phyloP scores from a whole-genome alignment of 1,140 invertebrate species.

The Drosophila rhopaloa region DNA sequence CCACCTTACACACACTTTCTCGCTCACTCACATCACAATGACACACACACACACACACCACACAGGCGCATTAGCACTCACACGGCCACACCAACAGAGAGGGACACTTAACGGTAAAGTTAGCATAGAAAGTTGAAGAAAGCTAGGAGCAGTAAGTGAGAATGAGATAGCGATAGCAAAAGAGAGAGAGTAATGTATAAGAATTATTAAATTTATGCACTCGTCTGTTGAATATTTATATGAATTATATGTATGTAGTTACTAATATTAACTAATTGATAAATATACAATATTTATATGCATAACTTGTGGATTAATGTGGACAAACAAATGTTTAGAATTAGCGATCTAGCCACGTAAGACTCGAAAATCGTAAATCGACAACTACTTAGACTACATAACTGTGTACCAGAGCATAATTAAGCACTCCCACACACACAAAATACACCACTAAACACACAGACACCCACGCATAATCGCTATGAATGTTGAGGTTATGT shows the following conservation, averaged over 20 bases:
- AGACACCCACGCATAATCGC: slow-evolving; percentile 41
- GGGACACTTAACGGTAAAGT: slow-evolving; percentile 22
- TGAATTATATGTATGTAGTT: slow-evolving; percentile 63
- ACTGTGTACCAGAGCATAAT: slow-evolving; percentile 33
- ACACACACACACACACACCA: slow-evolving; percentile 11
- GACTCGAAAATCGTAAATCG: slow-evolving; percentile 39
- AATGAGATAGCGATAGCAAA: slow-evolving; percentile 11
- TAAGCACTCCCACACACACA: slow-evolving; percentile 21
- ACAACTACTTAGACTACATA: slow-evolving; percentile 44
- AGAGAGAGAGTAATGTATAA: slow-evolving; percentile 36
- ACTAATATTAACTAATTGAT: slow-evolving; percentile 76
- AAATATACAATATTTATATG: slow-evolving; percentile 61
- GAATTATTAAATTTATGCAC: slow-evolving; percentile 79
- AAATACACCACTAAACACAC: slow-evolving; percentile 1
- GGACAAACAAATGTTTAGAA: slow-evolving; percentile 46
- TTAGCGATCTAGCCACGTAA: slow-evolving; percentile 39
- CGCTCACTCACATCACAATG: slow-evolving; percentile 36
- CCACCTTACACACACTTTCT: slow-evolving; percentile 65
- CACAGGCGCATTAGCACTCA: slow-evolving; percentile 42
- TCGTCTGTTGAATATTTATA: slow-evolving; percentile 78
- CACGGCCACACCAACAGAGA: slow-evolving; percentile 21
- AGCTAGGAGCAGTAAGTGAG: slow-evolving; percentile 13
- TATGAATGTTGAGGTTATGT: slow-evolving; percentile 73
- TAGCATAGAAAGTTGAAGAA: slow-evolving; percentile 37
- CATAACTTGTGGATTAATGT: slow-evolving; percentile 42